phyloP scores from a whole-genome alignment of 1,140 invertebrate species.

The Lepidostoma basale region DNA sequence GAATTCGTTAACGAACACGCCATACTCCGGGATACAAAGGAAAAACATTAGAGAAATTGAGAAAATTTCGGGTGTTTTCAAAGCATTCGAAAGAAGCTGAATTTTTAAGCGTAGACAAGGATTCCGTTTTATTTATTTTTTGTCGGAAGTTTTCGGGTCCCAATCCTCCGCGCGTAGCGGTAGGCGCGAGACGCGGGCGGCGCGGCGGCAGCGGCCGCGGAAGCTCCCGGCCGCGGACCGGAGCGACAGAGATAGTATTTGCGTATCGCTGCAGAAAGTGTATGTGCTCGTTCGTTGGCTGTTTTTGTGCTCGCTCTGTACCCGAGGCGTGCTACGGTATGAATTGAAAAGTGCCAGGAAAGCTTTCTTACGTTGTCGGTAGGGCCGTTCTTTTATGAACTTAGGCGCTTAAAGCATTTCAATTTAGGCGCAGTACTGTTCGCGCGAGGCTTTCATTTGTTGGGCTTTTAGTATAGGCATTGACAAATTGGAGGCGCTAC shows the following conservation, averaged over 20 bases:
- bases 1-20: constrained; percentile 25
- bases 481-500: constrained; percentile 45
- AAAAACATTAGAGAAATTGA: constrained; percentile 22
- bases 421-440: constrained; percentile 36
- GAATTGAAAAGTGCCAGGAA: constrained; percentile 39
- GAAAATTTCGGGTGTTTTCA: constrained; percentile 17
- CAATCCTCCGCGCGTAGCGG: neutral
- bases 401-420: constrained; percentile 45
- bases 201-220: too few species aligned
- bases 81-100: constrained; percentile 13
- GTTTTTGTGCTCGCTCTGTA: neutral
- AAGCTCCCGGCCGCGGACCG: too few species aligned
- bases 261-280: constrained; percentile 9
- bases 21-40: constrained; percentile 1
- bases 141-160: neutral
- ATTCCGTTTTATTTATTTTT: constrained; percentile 17
- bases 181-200: too few species aligned
- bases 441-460: constrained; percentile 44
- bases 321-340: constrained; percentile 13
- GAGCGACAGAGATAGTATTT: constrained; percentile 5
- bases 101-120: constrained; percentile 23
- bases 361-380: constrained; percentile 36
- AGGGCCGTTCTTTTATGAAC: constrained; percentile 42
- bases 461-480: constrained; percentile 43
- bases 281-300: constrained; percentile 6